Conservation (phyloP, 2,888 invertebrate species). For the Hydriomena furcata region DNA sequence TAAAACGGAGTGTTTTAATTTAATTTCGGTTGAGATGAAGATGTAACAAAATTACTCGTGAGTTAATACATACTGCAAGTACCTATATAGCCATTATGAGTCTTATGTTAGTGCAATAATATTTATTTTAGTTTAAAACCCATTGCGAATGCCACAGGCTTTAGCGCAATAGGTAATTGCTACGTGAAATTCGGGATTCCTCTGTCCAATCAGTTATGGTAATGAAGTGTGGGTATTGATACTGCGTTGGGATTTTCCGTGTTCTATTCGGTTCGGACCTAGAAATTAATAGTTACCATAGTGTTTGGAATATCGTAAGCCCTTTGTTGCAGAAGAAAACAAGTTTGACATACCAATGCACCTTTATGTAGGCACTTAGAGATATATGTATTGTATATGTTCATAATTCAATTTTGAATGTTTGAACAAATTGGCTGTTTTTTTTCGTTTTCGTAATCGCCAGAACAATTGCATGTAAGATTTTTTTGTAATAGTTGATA, state of each 20-base stretch:
- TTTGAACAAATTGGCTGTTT: too few relatives aligned
- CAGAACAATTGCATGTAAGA: too few relatives aligned
- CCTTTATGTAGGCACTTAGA: too few relatives aligned
- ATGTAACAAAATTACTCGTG: too few relatives aligned
- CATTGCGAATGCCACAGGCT: constrained; percentile 5
- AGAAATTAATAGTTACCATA: constrained; percentile 10
- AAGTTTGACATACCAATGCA: not conserved
- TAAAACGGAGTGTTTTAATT: too few relatives aligned
- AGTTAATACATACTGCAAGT: too few relatives aligned
- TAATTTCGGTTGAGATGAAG: too few relatives aligned
- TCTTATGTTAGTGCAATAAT: constrained; percentile 5
- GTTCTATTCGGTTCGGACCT: constrained; percentile 21
- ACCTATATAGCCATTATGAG: not conserved
- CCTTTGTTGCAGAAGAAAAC: not conserved
- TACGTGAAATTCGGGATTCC: constrained; percentile 36
- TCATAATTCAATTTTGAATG: too few relatives aligned
- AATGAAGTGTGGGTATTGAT: constrained; percentile 64
- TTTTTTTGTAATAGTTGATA: too few relatives aligned
- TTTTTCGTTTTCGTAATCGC: too few relatives aligned
- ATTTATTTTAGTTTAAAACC: not conserved
- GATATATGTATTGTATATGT: too few relatives aligned
- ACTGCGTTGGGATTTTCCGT: constrained; percentile 45
- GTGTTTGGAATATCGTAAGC: not conserved
- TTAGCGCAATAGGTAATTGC: constrained; percentile 33
- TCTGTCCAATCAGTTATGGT: constrained; percentile 73